phyloP scores from a whole-genome alignment of 2,797 vertebrate genomes.

The Gymnodraco acuticeps region DNA sequence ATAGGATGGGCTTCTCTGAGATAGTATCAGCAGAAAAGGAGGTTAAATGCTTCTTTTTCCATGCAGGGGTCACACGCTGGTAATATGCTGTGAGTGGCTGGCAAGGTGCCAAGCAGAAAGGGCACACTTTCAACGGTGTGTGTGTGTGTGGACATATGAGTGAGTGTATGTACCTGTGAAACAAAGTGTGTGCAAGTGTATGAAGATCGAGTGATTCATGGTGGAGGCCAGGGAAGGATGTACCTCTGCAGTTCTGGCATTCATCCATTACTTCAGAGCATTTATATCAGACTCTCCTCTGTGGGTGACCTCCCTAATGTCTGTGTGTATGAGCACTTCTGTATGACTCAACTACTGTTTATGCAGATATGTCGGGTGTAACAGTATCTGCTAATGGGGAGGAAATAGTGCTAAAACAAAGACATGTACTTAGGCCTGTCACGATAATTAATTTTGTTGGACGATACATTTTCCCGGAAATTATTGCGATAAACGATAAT shows the following conservation, averaged over 20 bases:
- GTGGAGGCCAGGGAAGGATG: constrained; percentile 20
- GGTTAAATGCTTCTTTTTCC: constrained; percentile 78
- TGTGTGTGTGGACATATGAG: constrained; percentile 28
- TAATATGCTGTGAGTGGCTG: constrained; percentile 74
- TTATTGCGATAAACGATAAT: too few relatives aligned
- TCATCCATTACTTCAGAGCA: constrained; percentile 52
- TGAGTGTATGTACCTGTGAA: constrained; percentile 4
- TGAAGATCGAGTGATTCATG: constrained; percentile 41
- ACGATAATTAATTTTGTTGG: too few relatives aligned
- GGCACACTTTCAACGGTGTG: constrained; percentile 55
- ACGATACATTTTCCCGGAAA: too few relatives aligned
- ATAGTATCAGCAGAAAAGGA: constrained; percentile 52
- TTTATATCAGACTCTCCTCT: constrained; percentile 52
- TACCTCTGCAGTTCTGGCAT: constrained; percentile 59
- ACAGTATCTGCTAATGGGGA: not conserved
- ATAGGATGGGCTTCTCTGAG: constrained; percentile 36
- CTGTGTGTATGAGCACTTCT: not conserved
- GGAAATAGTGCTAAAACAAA: not conserved
- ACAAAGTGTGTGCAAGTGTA: constrained; percentile 5
- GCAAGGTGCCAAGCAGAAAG: constrained; percentile 68
- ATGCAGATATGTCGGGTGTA: not conserved
- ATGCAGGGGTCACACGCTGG: constrained; percentile 62
- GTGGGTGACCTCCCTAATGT: constrained; percentile 52
- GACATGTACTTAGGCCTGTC: too few relatives aligned
- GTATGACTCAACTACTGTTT: constrained; percentile 4